Base-by-base conservation (phyloP, 2,797 vertebrate genomes). In the Synanceia verrucosa region DNA sequence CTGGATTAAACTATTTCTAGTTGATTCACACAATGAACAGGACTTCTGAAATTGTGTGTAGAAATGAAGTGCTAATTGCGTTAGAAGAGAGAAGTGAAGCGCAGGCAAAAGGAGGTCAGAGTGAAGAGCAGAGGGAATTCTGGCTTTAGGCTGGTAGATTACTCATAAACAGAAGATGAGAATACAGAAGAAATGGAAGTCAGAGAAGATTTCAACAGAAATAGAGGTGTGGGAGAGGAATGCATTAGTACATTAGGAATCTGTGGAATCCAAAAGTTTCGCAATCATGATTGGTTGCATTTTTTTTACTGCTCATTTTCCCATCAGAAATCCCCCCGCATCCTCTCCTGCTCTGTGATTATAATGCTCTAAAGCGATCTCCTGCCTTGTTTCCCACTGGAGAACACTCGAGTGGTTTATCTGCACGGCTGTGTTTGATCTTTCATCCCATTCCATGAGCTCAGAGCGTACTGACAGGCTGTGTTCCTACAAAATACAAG, bases 101-200 rank as follows among this genome's bases (percentile, higher is more conserved):
- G 72, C 67, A 80, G 74, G 71, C 37, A 78, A 86, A 91, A 90
- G 46, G 82, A 91, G 89, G 88, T 90, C 87, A 88, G 73, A 76
- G 41, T 48, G 82, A 82, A 58, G 79, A 81, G 65, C 50, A 16
- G 70, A 75, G 79, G 68, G 85, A 84, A 57, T 80, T 86, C 36
- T 83, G 56, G 71, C 79, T 86, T 69, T 13, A 64, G 73, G 81
- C 79, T 59, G 33, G 70, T 43, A 70, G 59, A 87, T 88, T 89
- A 85, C 82, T 78, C 85, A 78, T 58, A 73, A 68, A 62, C 43
- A 56, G 63, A 56, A 73, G 53, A 89, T 69, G 64, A 85, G 63
- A 65, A 23, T 41, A 57, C 50, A 48, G 41, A 76, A 56, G 31
- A 53, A 60, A 41, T 46, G 33, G 52, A 66, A 70, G 41, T 26